These are phyloP conservation scores for Xiphophorus hellerii DNA, from an alignment of 2,113 vertebrate genomes.

Conservation along the genomic window DNA sequence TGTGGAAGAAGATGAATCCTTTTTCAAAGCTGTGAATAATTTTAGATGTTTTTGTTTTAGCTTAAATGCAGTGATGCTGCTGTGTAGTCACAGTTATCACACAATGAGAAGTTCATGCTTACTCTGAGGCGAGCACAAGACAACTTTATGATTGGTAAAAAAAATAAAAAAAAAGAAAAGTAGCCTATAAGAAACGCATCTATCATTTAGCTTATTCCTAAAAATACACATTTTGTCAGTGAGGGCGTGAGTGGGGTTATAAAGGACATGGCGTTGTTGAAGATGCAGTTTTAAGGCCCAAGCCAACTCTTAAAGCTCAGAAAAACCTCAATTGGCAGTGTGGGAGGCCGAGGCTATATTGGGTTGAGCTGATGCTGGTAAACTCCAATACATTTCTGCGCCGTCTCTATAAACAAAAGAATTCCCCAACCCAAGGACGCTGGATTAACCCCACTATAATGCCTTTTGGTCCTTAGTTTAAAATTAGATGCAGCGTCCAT, in stretches of 20 bases:
- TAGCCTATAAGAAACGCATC: not conserved
- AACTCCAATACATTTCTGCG: conserved; percentile 46
- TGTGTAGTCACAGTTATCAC: not conserved
- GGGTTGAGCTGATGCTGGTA: conserved; percentile 45
- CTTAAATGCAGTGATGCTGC: not conserved
- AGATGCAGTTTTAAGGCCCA: conserved; percentile 28
- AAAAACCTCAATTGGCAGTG: conserved; percentile 34
- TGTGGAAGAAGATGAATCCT: not conserved
- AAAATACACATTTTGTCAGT: conserved; percentile 57
- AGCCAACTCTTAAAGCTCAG: conserved; percentile 53
- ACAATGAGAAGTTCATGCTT: too few relatives aligned
- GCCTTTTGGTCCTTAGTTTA: conserved; percentile 84
- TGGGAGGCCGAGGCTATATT: conserved; percentile 51
- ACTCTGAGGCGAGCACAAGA: conserved; percentile 7
- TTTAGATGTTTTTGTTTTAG: not conserved
- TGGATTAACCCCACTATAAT: conserved; percentile 84
- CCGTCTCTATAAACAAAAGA: conserved; percentile 77
- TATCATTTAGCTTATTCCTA: conserved; percentile 35
- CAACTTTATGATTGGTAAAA: conserved; percentile 18
- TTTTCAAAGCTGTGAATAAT: not conserved
- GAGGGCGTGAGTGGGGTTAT: conserved; percentile 22
- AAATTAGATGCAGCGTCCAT: conserved; percentile 90
- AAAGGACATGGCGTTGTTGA: conserved; percentile 15
- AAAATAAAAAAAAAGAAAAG: not conserved
- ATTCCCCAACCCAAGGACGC: conserved; percentile 81